These are phyloP conservation scores for Onychorhynchus coronatus DNA, from an alignment of 2,113 vertebrate species.

Conservation along the genomic window DNA sequence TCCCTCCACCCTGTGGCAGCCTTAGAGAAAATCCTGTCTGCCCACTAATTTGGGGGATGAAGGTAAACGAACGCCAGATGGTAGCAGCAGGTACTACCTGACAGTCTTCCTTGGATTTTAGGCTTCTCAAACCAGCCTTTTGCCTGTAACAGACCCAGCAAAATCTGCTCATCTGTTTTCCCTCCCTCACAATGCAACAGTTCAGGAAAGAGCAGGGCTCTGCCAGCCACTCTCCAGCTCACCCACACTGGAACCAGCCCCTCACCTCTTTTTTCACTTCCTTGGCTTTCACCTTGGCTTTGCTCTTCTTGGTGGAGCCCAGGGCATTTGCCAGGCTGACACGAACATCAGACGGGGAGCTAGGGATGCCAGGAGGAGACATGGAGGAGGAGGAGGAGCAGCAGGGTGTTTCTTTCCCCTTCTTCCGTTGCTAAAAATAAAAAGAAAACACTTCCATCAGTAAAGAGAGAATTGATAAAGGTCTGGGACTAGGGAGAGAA, in stretches of 20 bases:
- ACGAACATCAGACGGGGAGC: conserved; percentile 76
- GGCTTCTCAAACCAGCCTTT: neutral
- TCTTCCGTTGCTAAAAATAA: conserved; percentile 84
- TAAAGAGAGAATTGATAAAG: neutral
- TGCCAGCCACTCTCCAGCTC: neutral
- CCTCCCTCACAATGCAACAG: neutral
- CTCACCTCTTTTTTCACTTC: conserved; percentile 87
- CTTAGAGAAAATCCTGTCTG: neutral
- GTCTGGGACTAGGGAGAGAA: neutral
- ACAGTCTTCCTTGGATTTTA: neutral
- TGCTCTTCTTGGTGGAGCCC: conserved; percentile 81
- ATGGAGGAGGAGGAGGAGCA: conserved; percentile 65
- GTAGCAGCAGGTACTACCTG: neutral
- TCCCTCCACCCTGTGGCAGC: neutral
- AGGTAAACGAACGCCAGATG: neutral
- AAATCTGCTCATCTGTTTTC: neutral
- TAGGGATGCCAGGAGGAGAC: conserved; percentile 75
- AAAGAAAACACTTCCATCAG: neutral
- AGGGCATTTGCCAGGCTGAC: conserved; percentile 67
- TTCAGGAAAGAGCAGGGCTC: neutral
- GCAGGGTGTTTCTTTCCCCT: conserved; percentile 80
- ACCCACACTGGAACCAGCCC: neutral
- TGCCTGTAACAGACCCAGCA: neutral
- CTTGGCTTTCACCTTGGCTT: conserved; percentile 84
- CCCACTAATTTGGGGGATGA: neutral